Evolutionary conservation across 2,797 vertebrate genomes (phyloP).

Genomic region (Diplodus sargus): DNA sequence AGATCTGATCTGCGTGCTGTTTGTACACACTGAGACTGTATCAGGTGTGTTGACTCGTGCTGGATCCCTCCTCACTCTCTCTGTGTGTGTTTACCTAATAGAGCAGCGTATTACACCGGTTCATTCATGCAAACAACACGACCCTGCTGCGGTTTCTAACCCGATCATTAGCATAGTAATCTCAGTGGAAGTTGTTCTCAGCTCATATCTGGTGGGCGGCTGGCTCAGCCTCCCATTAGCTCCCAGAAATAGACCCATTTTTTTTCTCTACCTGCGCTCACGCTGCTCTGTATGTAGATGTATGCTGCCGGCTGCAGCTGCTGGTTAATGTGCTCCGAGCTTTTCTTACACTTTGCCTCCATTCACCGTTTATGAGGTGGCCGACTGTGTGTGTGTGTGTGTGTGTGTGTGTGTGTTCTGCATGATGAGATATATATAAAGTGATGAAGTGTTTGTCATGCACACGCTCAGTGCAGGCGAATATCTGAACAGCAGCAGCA

Average conservation of each 20-base stretch:
- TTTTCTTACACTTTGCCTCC: conserved; percentile 1
- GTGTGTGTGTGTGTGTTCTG: neutral
- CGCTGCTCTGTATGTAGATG: conserved; percentile 37
- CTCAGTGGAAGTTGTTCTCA: conserved; percentile 36
- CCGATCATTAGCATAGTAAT: conserved; percentile 65
- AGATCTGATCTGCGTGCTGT: conserved; percentile 31
- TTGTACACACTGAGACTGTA: conserved; percentile 26
- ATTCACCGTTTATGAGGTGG: conserved; percentile 17
- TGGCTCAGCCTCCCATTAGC: conserved; percentile 32
- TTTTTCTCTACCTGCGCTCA: neutral
- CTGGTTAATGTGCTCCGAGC: conserved; percentile 5
- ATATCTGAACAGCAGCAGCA: neutral
- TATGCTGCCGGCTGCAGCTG: conserved; percentile 13
- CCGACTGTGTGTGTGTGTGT: neutral
- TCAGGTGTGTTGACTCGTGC: conserved; percentile 26
- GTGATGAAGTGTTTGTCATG: neutral
- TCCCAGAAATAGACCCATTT: conserved; percentile 28
- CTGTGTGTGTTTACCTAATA: conserved; percentile 54
- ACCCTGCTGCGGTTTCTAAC: conserved; percentile 35
- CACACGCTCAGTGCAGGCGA: neutral
- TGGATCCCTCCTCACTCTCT: conserved; percentile 20
- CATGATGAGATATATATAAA: neutral
- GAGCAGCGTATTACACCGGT: conserved; percentile 39
- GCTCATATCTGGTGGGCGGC: conserved; percentile 35
- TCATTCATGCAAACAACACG: conserved; percentile 55